Evolutionary conservation across 2,797 vertebrate genomes (phyloP), one percentile per base, ranked within the genome.

Genomic region (Tiaroga cobitis): DNA sequence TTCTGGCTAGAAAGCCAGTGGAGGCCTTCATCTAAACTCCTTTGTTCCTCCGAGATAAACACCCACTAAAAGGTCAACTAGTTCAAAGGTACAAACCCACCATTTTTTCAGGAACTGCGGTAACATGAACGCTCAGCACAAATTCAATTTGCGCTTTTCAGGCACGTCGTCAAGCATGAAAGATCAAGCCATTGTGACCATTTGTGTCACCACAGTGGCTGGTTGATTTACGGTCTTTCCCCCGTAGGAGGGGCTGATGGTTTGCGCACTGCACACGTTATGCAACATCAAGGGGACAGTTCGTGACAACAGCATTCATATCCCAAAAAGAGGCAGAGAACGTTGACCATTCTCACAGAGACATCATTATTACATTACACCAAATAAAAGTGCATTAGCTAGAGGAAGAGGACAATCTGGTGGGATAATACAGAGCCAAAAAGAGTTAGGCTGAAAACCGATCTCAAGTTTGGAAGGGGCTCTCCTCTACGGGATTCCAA

Each of bases 341-440:
- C 51, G 91, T 87, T 90, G 90, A 93, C 92, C 90, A 91, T 88
- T 89, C 84, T 29, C 89, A 87, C 90, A 91, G 92, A 93, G 91
- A 93, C 91, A 89, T 90, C 93, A 91, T 92, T 93, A 94, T 94
- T 94, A 93, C 87, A 90, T 92, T 94, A 92, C 91, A 80, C 76
- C 39, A 43, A 78, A 91, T 84, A 81, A 84, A 84, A 83, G 90
- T 87, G 80, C 87, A 86, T 87, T 87, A 88, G 84, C 72, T 46
- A 65, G 83, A 86, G 74, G 84, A 81, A 87, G 78, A 89, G 82
- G 76, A 82, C 68, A 82, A 87, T 87, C 86, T 84, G 61, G 39
- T 54, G 16, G 85, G 67, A 84, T 74, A 49, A 85, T 32, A n/a
- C 6, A 65, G 69, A 84, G 85, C 69, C 84, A 87, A 74, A 86